phyloP scores from a whole-genome alignment of 2,113 vertebrate genomes.

The Butorides virescens region DNA sequence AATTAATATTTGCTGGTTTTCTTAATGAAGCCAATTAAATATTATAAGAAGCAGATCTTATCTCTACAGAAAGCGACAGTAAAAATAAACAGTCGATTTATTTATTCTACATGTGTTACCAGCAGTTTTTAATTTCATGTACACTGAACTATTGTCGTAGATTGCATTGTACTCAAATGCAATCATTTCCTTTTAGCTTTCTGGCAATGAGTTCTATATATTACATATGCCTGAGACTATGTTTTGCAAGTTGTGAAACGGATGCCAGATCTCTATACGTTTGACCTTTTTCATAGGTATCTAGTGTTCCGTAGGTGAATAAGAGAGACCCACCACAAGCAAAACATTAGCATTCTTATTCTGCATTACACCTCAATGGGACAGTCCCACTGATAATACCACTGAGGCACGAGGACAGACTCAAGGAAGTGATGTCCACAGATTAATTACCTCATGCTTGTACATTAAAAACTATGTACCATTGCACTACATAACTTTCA shows the following conservation, averaged over 20 bases:
- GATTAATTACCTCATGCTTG: constrained; percentile 41
- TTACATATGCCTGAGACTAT: constrained; percentile 78
- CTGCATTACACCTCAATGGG: background rate
- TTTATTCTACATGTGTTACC: constrained; percentile 59
- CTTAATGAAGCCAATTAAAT: constrained; percentile 33
- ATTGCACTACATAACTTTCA: constrained; percentile 50
- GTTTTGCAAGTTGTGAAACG: constrained; percentile 68
- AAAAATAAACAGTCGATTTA: constrained; percentile 57
- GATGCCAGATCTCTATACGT: constrained; percentile 69
- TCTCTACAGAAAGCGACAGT: constrained; percentile 29
- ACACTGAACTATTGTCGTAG: constrained; percentile 78
- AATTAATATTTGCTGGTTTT: constrained; percentile 43
- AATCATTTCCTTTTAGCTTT: constrained; percentile 83
- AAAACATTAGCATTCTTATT: constrained; percentile 27
- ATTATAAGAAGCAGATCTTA: constrained; percentile 30
- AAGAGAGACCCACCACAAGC: constrained; percentile 68
- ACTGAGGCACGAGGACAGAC: background rate
- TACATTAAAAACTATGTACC: constrained; percentile 24
- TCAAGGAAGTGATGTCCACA: constrained; percentile 57
- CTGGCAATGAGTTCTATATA: constrained; percentile 73
- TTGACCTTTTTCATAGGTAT: constrained; percentile 72
- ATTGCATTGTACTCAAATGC: constrained; percentile 82
- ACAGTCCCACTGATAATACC: constrained; percentile 27
- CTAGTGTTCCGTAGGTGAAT: constrained; percentile 57
- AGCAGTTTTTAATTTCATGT: constrained; percentile 81